Base-by-base conservation (phyloP, 2,113 vertebrate species). In the Cephalopholis sonnerati region DNA sequence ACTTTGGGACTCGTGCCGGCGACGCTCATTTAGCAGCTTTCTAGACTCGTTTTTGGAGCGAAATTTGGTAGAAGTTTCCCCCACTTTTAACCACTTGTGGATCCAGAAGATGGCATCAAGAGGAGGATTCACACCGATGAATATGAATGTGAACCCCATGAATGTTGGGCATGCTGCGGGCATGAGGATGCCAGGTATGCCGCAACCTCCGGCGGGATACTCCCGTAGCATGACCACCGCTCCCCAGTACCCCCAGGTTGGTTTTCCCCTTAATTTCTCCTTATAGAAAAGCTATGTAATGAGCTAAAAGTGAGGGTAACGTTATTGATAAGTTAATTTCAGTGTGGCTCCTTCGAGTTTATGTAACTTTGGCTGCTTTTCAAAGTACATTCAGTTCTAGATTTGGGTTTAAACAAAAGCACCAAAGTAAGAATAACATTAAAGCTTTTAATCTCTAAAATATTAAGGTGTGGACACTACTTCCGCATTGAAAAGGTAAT, bases 221-320 rank as follows among this genome's bases (percentile, higher is more conserved):
- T 73, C 88, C 86, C 92, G 96, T 17, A 86, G 90, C 66, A 86
- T 96, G 91, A 92, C 20, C 82, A 81, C 2, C 48, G 65, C 84
- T 4, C 89, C 92, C 24, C 95, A 93, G 54, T 96, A 94, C 76
- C 91, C 89, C 12, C 95, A 94, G 93, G 96, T 96, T 73, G 70
- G 76, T 79, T 29, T 44, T 24, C 11, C 15, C 2, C 18, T 29
- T 29, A 0, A 36, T 66, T 68, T 46, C 0, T 41, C 24, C 6
- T 5, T 12, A 8, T 2, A 13, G 2, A 5, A 2, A 29, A 39
- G 2, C 7, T 8, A 11, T 17, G 27, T 29, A 15, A 4, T 39
- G 11, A n/a, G 18, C 1, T 3, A 32, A 36, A 55, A 8, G 8
- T 27, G 66, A 46, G 11, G 10, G 25, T 0, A 17, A 36, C 32